Conservation (phyloP, 2,113 vertebrate genomes). For the Sapayoa aenigma region DNA sequence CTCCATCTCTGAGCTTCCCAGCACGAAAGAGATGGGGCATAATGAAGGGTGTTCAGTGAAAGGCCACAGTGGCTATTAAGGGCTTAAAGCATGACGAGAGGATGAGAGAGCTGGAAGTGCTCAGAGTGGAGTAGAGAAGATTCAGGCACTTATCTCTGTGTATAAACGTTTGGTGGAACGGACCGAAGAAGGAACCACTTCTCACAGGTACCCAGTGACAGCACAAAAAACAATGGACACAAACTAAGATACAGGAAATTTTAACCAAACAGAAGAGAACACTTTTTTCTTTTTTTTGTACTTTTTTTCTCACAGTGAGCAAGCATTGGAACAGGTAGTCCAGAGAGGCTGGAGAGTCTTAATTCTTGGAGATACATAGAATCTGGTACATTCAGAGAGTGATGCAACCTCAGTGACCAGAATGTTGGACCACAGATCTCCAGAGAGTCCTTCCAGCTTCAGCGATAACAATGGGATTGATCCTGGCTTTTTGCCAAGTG, state of each 20-base stretch:
- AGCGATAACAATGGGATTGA: background rate
- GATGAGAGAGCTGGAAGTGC: background rate
- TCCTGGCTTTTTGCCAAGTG: background rate
- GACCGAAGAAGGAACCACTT: accelerated
- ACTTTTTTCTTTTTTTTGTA: background rate
- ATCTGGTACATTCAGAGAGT: background rate
- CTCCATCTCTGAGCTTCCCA: background rate
- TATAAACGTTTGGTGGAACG: background rate
- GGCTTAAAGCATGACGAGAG: background rate
- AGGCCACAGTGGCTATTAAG: background rate
- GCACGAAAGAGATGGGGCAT: background rate
- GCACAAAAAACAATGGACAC: background rate
- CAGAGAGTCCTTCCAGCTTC: background rate
- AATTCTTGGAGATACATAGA: background rate
- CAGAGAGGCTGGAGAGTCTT: background rate
- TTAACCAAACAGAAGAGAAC: background rate
- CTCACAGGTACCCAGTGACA: background rate
- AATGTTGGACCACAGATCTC: background rate
- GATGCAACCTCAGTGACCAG: background rate
- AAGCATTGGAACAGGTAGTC: background rate
- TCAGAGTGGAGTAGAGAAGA: background rate
- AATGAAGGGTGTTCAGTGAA: background rate
- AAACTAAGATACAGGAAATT: background rate
- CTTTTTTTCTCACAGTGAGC: background rate
- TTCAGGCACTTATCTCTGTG: background rate